Base-by-base conservation (phyloP, 2,113 vertebrate genomes). In the Choloepus hoffmanni region DNA sequence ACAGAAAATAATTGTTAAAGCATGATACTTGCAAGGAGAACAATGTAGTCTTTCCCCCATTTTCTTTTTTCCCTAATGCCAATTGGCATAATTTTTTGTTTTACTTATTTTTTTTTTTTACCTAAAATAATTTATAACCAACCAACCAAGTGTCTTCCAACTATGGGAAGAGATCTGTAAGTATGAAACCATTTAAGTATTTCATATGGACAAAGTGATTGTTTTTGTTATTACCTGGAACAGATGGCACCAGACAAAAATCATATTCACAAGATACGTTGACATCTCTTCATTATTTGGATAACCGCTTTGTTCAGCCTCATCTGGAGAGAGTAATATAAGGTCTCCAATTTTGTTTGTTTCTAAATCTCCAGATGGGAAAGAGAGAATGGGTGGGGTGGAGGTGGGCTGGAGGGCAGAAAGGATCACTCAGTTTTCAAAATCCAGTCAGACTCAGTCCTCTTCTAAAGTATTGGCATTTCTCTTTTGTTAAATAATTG, bases 271-370 rank as follows among this genome's bases (percentile, higher is more conserved):
- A 95, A 78, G 98, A 99, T 53, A 99, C 99, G 98, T 92, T 98
- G 97, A 97, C 97, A 3, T 99, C 99, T 0, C 98, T 99, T 91
- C 89, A 97, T 96, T 98, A 99, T 96, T 97, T 99, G 95, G 99
- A 99, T 36, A 48, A 99, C 33, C 98, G 97, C 63, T 98, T 98
- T 95, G 78, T 99, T 97, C 98, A 98, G n/a, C 99, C 99, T 4
- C 99, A 99, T 73, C 98, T 99, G 62, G 98, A 99, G 98, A 92
- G 98, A 99, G 1, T 98, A 98, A 43, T 99, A 99, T 95, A 99
- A 98, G 98, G 99, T 99, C 88, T 14, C 68, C 23, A 63, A 15
- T 45, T 96, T 77, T 65, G 45, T 67, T 3, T 70, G 74, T 70
- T 45, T 88, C 70, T 88, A 5, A 77, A 72, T 70, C 60, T 96